These are phyloP conservation scores for Aspiorhynchus laticeps DNA, from an alignment of 2,113 vertebrate genomes.

Conservation along the genomic window DNA sequence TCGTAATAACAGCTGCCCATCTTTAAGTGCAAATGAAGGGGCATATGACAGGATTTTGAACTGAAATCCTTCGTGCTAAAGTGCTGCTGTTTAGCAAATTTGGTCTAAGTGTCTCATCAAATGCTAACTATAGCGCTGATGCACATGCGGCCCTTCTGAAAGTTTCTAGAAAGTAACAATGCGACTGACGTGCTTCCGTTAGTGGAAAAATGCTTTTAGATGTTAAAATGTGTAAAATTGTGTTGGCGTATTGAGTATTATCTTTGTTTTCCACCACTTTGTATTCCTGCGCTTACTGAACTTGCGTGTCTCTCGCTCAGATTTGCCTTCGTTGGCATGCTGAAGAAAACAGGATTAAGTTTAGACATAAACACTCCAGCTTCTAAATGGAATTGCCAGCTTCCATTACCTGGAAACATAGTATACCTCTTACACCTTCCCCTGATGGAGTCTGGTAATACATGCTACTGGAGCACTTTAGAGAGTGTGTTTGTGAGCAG, in stretches of 20 bases:
- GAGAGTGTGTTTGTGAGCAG: conserved; percentile 20
- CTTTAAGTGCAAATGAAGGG: not conserved
- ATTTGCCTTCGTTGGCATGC: not conserved
- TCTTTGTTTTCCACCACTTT: not conserved
- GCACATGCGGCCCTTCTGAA: not conserved
- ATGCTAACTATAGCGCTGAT: not conserved
- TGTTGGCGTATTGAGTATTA: not conserved
- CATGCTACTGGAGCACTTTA: conserved; percentile 26
- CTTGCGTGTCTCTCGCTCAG: not conserved
- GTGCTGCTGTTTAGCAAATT: conserved; percentile 12
- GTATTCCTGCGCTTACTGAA: not conserved
- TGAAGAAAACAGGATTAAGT: conserved; percentile 44
- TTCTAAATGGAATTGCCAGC: conserved; percentile 63
- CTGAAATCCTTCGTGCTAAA: conserved; percentile 9
- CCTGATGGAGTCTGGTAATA: conserved; percentile 26
- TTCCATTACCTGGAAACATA: conserved; percentile 27
- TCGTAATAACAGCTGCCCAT: not conserved
- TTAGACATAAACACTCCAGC: conserved; percentile 54
- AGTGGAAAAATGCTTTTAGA: not conserved
- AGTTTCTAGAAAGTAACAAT: not conserved
- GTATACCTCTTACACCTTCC: conserved; percentile 23
- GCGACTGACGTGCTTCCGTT: not conserved
- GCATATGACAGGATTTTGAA: not conserved
- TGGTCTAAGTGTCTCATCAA: not conserved
- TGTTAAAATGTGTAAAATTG: not conserved